Percentiles rank a stretch among this genome's conserved stretches.
Evolutionary conservation across 2,113 vertebrate species (phyloP).

Genomic region (Poeciliopsis turrubarensis): DNA sequence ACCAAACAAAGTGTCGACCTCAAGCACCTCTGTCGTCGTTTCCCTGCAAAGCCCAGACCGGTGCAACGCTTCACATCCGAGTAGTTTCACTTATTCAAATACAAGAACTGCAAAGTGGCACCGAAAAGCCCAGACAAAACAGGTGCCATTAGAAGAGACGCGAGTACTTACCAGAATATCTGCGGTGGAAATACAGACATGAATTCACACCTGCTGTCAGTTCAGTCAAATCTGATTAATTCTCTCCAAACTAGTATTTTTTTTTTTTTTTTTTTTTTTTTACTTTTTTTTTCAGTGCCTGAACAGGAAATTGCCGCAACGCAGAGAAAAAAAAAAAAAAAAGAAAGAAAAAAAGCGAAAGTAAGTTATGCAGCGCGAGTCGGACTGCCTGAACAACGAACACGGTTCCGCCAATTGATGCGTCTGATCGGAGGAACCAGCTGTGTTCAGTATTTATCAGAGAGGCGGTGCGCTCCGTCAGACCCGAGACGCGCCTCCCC

Average conservation of each 20-base stretch:
- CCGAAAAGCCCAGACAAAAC: neutral
- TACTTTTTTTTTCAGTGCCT: neutral
- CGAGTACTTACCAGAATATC: conserved; percentile 74
- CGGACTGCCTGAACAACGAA: neutral
- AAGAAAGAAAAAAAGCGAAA: conserved; percentile 21
- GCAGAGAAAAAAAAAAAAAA: neutral
- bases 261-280: neutral
- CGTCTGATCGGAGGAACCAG: conserved; percentile 40
- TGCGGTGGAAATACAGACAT: conserved; percentile 77
- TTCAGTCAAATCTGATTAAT: conserved; percentile 40
- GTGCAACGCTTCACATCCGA: neutral
- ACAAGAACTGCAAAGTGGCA: neutral
- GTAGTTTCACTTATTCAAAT: neutral
- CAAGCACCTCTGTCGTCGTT: neutral
- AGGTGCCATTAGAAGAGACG: neutral
- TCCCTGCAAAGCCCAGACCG: neutral
- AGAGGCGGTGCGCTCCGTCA: conserved; percentile 63
- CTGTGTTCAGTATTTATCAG: conserved; percentile 58
- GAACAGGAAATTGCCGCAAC: neutral
- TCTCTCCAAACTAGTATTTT: no score
- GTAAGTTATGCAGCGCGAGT: neutral
- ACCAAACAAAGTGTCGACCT: conserved; percentile 29
- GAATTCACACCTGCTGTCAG: conserved; percentile 74
- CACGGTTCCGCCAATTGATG: conserved; percentile 12
- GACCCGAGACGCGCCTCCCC: conserved; percentile 65